Evolutionary conservation across 2,888 invertebrate species (phyloP), one percentile per base, ranked within the genome.

Genomic region (Sclerodermus sp.): DNA sequence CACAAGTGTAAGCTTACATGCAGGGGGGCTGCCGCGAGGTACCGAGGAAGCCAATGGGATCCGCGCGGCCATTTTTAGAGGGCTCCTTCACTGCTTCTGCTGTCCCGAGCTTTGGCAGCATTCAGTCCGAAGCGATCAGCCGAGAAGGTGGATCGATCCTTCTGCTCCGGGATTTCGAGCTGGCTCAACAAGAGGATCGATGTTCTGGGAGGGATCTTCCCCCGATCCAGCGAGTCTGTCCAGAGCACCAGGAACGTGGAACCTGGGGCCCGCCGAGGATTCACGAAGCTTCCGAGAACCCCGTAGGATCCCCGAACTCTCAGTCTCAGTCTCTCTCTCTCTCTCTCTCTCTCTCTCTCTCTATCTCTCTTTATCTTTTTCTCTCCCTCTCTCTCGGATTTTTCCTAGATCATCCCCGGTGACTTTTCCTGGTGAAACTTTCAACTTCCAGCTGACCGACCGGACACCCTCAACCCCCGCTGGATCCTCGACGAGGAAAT

Each of bases 51-150:
- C 76, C 76, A 76, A 76, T 76, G 73, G 68, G 75, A 74, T 72
- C 67, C 64, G 68, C 64, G 71, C 71, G 71, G 77, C 77, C 77
- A 77, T 77, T 77, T 77, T 77, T 77, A 77, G 77, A 76, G 74
- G 75, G 72, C 72, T 74, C 67, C 64, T 67, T 64, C 40, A 13
- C 34, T 34, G 6, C 47, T 45, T 51, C n/a, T 29, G n/a, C 23
- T 9, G 23, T 16, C 51, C 52, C 57, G 51, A 57, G 64, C 66
- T 66, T 70, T 68, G 62, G 66, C 61, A 64, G 72, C 74, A 70
- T 74, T 76, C 76, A 73, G 76, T 74, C 58, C 58, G 67, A 71
- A 66, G 68, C 69, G 62, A 65, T 59, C 65, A 68, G 57, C 64
- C 67, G 64, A 53, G 55, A 43, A 65, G 66, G 64, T 67, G 58